These are phyloP conservation scores for Plebejus anna DNA, from an alignment of 2,888 invertebrate genomes.

Conservation along the genomic window DNA sequence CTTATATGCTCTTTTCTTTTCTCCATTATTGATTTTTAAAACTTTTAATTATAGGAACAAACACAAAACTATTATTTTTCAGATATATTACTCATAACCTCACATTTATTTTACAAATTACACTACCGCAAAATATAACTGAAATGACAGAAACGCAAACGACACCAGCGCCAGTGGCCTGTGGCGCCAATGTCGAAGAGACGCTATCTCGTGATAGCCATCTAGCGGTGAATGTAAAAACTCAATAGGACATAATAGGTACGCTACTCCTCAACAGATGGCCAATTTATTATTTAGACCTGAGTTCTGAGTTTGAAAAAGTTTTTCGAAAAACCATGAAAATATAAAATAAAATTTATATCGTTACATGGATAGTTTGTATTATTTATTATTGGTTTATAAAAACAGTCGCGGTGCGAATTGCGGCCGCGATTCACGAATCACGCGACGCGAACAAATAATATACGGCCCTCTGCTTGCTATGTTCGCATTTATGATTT, in stretches of 20 bases:
- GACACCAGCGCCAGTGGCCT: slow-evolving; percentile 36
- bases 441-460: too few relatives aligned
- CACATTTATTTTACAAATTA: slow-evolving; percentile 37
- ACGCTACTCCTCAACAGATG: not conserved
- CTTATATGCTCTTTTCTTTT: slow-evolving; percentile 81
- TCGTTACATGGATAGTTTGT: too few relatives aligned
- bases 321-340: too few relatives aligned
- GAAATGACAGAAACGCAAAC: slow-evolving; percentile 29
- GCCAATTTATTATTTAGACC: not conserved
- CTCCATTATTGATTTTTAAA: slow-evolving; percentile 70
- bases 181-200: not conserved
- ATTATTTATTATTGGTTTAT: too few relatives aligned
- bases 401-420: too few relatives aligned
- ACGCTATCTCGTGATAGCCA: slow-evolving; percentile 30
- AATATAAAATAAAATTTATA: too few relatives aligned
- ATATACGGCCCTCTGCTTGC: too few relatives aligned
- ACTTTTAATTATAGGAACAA: slow-evolving; percentile 33
- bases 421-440: too few relatives aligned
- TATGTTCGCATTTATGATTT: too few relatives aligned
- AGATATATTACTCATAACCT: slow-evolving; percentile 56
- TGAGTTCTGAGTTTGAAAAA: too few relatives aligned
- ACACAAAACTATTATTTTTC: slow-evolving; percentile 36
- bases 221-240: slow-evolving; percentile 33
- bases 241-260: not conserved
- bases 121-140: slow-evolving; percentile 30